A percentile compares a stretch with the other conserved stretches of the same genome.
phyloP scores from a whole-genome alignment of 92 coral and sea anemone species.

The Scolanthus callimorphus region DNA sequence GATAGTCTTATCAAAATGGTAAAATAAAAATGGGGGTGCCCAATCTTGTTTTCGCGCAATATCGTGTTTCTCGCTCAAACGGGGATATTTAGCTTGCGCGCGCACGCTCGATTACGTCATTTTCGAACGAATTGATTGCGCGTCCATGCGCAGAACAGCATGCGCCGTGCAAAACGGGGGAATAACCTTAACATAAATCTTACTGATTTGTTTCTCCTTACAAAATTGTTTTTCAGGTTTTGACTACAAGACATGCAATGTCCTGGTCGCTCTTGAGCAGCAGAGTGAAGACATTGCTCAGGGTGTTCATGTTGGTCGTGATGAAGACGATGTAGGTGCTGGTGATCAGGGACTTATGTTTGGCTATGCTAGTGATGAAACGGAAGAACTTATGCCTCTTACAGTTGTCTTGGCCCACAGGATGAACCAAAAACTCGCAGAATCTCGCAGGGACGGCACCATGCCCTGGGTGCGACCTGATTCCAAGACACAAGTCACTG shows the following conservation, averaged over 20 bases:
- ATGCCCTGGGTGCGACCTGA: conserved; percentile 94
- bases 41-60: too few species aligned
- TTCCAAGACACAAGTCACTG: conserved; percentile 99
- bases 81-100: too few species aligned
- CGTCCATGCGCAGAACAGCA: too few species aligned
- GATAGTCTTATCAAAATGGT: too few species aligned
- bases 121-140: too few species aligned
- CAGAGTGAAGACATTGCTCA: conserved; percentile 95
- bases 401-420: conserved; percentile 94
- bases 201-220: too few species aligned
- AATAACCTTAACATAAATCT: too few species aligned
- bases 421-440: conserved; percentile 78
- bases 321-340: conserved; percentile 96
- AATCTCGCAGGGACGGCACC: conserved; percentile 80
- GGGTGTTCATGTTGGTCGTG: conserved; percentile 86
- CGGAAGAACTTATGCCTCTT: conserved; percentile 96
- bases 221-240: conserved; percentile 71
- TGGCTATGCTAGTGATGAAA: conserved; percentile 98
- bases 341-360: conserved; percentile 99
- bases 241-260: conserved; percentile 99
- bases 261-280: conserved; percentile 95
- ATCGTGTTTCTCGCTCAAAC: too few species aligned
- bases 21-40: too few species aligned
- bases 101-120: too few species aligned
- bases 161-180: too few species aligned